These are phyloP conservation scores for Montipora efflorescens DNA, from an alignment of 64 coral and sea anemone genomes.

Conservation along the genomic window DNA sequence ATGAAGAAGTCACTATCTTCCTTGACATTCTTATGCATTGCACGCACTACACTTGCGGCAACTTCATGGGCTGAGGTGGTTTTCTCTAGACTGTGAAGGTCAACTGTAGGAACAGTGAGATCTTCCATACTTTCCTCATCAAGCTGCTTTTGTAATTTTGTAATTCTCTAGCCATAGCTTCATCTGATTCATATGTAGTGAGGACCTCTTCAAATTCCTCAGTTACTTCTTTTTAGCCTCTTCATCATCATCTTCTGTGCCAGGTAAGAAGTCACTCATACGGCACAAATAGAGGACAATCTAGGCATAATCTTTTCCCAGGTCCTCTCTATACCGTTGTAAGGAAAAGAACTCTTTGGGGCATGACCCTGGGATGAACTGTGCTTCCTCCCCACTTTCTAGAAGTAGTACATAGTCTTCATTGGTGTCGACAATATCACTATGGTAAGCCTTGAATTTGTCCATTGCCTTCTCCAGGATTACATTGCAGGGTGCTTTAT, in stretches of 20 bases:
- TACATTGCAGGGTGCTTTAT: slow-evolving; percentile 43
- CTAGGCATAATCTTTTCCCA: slow-evolving; percentile 66
- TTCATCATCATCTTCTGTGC: slow-evolving; percentile 23
- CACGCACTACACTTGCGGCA: slow-evolving; percentile 55
- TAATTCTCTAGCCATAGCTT: slow-evolving; percentile 61
- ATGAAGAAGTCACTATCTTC: slow-evolving; percentile 58
- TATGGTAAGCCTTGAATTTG: slow-evolving; percentile 11
- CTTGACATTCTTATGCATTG: slow-evolving; percentile 63
- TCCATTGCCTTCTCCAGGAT: slow-evolving; percentile 29
- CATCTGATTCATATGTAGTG: slow-evolving; percentile 56
- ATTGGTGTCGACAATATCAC: slow-evolving; percentile 7
- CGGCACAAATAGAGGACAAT: slow-evolving; percentile 48
- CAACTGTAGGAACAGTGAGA: slow-evolving; percentile 23
- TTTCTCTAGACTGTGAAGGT: slow-evolving; percentile 35
- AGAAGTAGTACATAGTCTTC: slow-evolving; percentile 39
- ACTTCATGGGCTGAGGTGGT: slow-evolving; percentile 29
- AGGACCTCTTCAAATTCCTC: slow-evolving; percentile 44
- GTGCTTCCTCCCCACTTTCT: slow-evolving; percentile 10
- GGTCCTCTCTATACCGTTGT: slow-evolving; percentile 42
- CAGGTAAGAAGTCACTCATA: slow-evolving; percentile 33
- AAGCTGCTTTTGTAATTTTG: slow-evolving; percentile 64
- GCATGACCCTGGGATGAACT: slow-evolving; percentile 33
- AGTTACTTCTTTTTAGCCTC: not conserved
- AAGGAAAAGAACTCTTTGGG: slow-evolving; percentile 49
- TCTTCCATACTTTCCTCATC: slow-evolving; percentile 50